Percentiles rank a stretch among this genome's conserved stretches.
phyloP scores from a whole-genome alignment of 2,797 vertebrate species.

The Aldrovandia affinis region DNA sequence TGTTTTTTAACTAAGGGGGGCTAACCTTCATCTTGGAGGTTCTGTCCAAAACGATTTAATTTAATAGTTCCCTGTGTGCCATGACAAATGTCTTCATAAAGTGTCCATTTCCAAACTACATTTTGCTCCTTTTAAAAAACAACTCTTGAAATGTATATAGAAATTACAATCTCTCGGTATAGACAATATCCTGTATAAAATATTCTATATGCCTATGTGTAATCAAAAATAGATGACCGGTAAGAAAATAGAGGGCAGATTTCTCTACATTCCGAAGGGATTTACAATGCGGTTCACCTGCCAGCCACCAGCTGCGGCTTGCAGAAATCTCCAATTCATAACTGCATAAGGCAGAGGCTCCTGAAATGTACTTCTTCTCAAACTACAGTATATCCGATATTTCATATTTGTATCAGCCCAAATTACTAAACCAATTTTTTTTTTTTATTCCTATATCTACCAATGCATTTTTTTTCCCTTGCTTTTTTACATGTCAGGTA shows the following conservation, averaged over 20 bases:
- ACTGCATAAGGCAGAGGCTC: not conserved
- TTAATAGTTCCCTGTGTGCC: not conserved
- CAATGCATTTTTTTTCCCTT: not conserved
- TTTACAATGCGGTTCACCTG: not conserved
- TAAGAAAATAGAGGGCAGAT: not conserved
- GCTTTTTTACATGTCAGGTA: not conserved
- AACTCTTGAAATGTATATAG: not conserved
- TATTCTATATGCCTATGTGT: not conserved
- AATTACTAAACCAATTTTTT: not conserved
- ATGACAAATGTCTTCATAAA: not conserved
- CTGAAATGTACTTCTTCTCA: not conserved
- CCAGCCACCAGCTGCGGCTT: not conserved
- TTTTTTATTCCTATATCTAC: not conserved
- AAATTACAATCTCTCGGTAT: conserved; percentile 6
- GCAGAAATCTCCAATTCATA: not conserved
- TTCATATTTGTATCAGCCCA: not conserved
- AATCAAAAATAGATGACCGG: not conserved
- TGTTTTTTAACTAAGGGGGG: not conserved
- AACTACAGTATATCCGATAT: not conserved
- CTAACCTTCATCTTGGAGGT: not conserved
- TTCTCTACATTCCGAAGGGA: not conserved
- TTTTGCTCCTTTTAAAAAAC: not conserved
- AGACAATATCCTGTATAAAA: not conserved
- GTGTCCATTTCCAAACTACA: not conserved
- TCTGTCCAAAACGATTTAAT: not conserved